Evolutionary conservation across 2,797 vertebrate genomes (phyloP).

Genomic region (Acipenser transmontanus): DNA sequence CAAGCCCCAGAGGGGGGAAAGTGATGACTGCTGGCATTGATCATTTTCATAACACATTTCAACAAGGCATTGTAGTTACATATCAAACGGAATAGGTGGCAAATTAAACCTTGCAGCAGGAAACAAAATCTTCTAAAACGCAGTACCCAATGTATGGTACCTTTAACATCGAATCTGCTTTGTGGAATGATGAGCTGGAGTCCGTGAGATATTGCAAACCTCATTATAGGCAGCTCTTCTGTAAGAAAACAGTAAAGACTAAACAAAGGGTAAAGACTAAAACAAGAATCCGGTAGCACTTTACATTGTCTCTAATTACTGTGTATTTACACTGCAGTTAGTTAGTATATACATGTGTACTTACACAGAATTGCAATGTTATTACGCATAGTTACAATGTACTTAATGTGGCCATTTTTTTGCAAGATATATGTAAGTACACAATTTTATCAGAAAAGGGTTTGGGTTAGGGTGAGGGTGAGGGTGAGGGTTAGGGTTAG

Average conservation of each 20-base stretch:
- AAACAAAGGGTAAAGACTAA: background rate
- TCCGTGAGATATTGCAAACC: background rate
- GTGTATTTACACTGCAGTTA: no score
- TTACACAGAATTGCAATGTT: no score
- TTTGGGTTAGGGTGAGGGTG: no score
- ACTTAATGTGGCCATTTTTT: no score
- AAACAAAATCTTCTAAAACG: background rate
- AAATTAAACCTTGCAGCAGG: background rate
- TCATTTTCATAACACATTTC: background rate
- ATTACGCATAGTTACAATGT: no score
- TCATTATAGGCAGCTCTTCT: background rate
- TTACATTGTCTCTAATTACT: no score
- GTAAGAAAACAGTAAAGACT: background rate
- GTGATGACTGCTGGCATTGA: background rate
- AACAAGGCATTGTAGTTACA: no score
- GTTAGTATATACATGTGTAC: no score
- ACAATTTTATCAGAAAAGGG: no score
- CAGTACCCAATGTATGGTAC: background rate
- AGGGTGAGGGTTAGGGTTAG: no score
- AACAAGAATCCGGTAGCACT: background rate
- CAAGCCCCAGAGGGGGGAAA: background rate
- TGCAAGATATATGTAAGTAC: no score
- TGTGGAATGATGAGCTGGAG: background rate
- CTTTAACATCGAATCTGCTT: background rate
- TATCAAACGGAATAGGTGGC: background rate